These are phyloP conservation scores for Brenthis daphne DNA, from an alignment of 2,888 invertebrate species.

Conservation along the genomic window DNA sequence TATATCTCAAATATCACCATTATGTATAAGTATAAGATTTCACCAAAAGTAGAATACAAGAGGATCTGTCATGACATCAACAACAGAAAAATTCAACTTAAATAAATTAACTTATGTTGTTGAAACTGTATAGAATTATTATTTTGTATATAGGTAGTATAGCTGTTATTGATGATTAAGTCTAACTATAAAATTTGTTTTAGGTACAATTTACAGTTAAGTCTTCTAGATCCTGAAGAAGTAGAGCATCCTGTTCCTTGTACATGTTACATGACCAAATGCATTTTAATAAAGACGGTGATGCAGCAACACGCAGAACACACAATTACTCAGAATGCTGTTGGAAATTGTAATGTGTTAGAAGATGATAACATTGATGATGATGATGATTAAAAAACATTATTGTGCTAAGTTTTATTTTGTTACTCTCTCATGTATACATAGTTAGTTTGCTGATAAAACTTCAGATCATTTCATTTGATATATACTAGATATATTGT, in stretches of 20 bases:
- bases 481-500: too few species aligned
- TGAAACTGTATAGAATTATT: too few species aligned
- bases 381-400: slow-evolving; percentile 41
- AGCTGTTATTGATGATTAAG: too few species aligned
- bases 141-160: too few species aligned
- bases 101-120: too few species aligned
- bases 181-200: slow-evolving; percentile 31
- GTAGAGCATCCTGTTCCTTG: slow-evolving; percentile 91
- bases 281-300: slow-evolving; percentile 86
- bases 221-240: slow-evolving; percentile 85
- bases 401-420: slow-evolving; percentile 6
- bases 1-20: too few species aligned
- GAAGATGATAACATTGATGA: slow-evolving; percentile 55
- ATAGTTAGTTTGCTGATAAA: too few species aligned
- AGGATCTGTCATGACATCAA: too few species aligned
- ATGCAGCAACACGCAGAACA: slow-evolving; percentile 74
- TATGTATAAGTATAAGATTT: neutral
- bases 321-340: slow-evolving; percentile 35
- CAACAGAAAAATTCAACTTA: too few species aligned
- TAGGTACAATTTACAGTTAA: slow-evolving; percentile 87
- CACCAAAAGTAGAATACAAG: too few species aligned
- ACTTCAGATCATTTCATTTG: too few species aligned
- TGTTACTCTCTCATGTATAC: neutral
- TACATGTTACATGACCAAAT: slow-evolving; percentile 88
- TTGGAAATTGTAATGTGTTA: slow-evolving; percentile 38